Conservation (phyloP, 2,113 vertebrate genomes). For the Recurvirostra avosetta region DNA sequence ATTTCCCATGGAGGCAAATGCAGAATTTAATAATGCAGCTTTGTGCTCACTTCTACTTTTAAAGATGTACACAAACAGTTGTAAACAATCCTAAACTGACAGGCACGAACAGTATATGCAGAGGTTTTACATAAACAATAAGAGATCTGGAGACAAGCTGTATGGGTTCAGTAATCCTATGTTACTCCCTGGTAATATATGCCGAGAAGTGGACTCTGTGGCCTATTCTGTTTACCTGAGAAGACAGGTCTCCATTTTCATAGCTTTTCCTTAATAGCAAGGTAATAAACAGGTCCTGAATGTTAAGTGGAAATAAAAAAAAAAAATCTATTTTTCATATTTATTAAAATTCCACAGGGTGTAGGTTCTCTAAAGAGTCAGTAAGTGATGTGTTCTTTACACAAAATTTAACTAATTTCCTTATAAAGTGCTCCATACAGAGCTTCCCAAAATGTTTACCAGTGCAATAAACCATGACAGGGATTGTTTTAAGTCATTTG, state of each 20-base stretch:
- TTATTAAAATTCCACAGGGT: constrained; percentile 50
- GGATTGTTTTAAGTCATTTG: constrained; percentile 42
- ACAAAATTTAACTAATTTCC: constrained; percentile 60
- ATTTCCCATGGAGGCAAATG: not conserved
- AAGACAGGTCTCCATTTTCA: not conserved
- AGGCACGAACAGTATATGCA: not conserved
- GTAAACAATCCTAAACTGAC: not conserved
- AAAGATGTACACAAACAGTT: not conserved
- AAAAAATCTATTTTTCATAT: constrained; percentile 3
- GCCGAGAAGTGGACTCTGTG: not conserved
- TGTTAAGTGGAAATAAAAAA: not conserved
- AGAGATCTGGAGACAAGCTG: not conserved
- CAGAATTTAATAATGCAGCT: not conserved
- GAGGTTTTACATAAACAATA: not conserved
- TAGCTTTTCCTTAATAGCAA: not conserved
- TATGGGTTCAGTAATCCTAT: not conserved
- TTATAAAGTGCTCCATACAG: constrained; percentile 23
- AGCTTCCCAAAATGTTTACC: constrained; percentile 44
- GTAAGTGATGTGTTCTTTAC: constrained; percentile 12
- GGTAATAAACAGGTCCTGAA: not conserved
- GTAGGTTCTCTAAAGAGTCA: not conserved
- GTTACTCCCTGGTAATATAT: not conserved
- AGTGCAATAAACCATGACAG: constrained; percentile 23
- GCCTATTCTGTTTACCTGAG: not conserved
- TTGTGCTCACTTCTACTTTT: not conserved